phyloP scores from a whole-genome alignment of 2,113 vertebrate genomes.

The Anguilla japonica region DNA sequence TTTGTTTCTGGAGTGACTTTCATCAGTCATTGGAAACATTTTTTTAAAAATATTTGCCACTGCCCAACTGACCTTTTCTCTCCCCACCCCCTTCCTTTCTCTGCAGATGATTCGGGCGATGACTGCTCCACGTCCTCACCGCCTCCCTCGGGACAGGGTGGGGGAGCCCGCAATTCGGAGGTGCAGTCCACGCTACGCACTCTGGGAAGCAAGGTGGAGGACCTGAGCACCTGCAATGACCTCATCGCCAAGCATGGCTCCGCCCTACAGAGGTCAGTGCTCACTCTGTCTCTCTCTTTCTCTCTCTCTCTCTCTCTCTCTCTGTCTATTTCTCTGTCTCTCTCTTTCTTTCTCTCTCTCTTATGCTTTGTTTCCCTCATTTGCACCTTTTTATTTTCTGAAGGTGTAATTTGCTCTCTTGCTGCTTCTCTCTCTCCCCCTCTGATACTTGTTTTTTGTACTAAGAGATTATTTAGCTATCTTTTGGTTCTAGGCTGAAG shows the following conservation, averaged over 20 bases:
- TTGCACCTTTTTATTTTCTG: too few species aligned
- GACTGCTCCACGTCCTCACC: conserved; percentile 76
- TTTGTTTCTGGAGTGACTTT: too few species aligned
- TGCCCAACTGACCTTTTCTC: neutral
- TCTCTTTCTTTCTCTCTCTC: neutral
- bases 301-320: neutral
- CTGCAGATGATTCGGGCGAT: conserved; percentile 87
- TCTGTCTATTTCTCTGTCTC: neutral
- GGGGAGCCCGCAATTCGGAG: conserved; percentile 80
- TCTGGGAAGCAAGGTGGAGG: conserved; percentile 90
- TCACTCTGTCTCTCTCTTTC: neutral
- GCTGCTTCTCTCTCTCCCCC: neutral
- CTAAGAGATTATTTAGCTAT: too few species aligned
- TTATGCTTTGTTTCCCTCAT: neutral
- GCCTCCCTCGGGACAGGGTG: conserved; percentile 59
- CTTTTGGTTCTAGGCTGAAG: neutral
- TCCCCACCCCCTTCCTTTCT: neutral
- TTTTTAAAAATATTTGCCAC: neutral
- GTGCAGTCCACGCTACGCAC: conserved; percentile 87
- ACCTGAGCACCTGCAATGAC: conserved; percentile 94
- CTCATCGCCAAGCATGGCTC: conserved; percentile 95
- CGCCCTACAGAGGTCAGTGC: conserved; percentile 81
- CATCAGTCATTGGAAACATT: neutral
- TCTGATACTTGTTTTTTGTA: neutral
- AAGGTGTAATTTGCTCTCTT: neutral